These are phyloP conservation scores for Pionites leucogaster DNA, from an alignment of 2,113 vertebrate genomes.

Conservation along the genomic window DNA sequence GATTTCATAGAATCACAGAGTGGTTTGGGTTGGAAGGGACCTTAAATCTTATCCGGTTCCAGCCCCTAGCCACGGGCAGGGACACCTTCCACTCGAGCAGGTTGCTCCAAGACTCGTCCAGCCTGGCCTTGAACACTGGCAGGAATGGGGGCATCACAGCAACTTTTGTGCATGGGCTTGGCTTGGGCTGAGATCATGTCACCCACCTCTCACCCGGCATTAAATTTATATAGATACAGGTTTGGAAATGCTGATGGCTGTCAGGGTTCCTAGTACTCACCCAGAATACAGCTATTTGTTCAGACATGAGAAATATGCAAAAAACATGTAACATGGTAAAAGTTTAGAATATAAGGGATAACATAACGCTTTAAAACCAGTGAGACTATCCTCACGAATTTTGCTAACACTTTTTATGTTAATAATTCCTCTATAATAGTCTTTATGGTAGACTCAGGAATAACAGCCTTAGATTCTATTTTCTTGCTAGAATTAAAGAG, in stretches of 20 bases:
- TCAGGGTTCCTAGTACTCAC: background rate
- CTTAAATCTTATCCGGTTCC: background rate
- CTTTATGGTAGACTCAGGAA: background rate
- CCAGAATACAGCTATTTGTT: background rate
- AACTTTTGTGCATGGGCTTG: background rate
- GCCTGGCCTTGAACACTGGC: background rate
- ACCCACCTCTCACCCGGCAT: background rate
- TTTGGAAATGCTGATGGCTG: background rate
- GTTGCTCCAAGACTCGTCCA: background rate
- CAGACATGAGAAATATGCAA: background rate
- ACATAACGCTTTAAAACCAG: background rate
- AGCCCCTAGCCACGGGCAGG: background rate
- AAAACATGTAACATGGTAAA: accelerated
- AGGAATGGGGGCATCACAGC: background rate
- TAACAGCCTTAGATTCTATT: background rate
- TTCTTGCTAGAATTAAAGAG: background rate
- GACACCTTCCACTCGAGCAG: background rate
- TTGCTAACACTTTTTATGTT: background rate
- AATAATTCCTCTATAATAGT: background rate
- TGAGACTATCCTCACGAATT: background rate
- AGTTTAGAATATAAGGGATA: background rate
- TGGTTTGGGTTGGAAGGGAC: background rate
- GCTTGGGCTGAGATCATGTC: background rate
- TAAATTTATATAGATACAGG: background rate
- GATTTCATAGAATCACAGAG: background rate